Base-by-base conservation (phyloP, 2,888 invertebrate genomes). In the Sceliomorpha sp. region DNA sequence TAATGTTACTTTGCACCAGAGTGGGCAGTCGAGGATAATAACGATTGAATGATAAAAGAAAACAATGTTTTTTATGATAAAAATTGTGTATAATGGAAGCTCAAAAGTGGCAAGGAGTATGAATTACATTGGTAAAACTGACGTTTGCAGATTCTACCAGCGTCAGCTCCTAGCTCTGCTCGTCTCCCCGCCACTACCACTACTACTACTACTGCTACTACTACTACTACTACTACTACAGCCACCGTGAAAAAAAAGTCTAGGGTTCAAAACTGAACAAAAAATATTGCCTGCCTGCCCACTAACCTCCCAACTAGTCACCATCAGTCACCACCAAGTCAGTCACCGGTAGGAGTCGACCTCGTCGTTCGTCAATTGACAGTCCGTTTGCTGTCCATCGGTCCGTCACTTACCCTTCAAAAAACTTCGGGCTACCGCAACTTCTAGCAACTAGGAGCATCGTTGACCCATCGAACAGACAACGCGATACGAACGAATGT, bases 61-160 rank as follows among this genome's bases (percentile, higher is more conserved):
- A 37, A 31, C 4, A 10, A 36, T 37, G 13, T 47, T 59, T 36
- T 10, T 34, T 26, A 7, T 12, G 31, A 9, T 13, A 42, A 31
- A 58, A 31, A 59, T 40, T 32, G 32, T 51, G 20, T 62, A 44
- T 63, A 42, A 67, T 67, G 31, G 32, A 44, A 53, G 36, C 12
- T 62, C 44, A 26, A 56, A 58, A 84, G 81, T 79, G 80, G 81
- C 79, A 72, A 80, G 81, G 81, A 83, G 80, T 81, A 77, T 84
- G 76, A 76, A 55, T 84, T 84, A 85, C 82, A 87, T 84, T 84
- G 80, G 85, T 87, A 85, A 85, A 86, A 85, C 87, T 88, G 87
- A 87, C 87, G 84, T 87, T 88, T 88, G 83, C 87, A 88, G 87
- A 88, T 88, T 85, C 84, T 84, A 86, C 85, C 86, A 85, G 83